Percentiles rank a stretch among this genome's conserved stretches.
Evolutionary conservation across 2,797 vertebrate species (phyloP).

Genomic region (Sebastes taczanowskii): DNA sequence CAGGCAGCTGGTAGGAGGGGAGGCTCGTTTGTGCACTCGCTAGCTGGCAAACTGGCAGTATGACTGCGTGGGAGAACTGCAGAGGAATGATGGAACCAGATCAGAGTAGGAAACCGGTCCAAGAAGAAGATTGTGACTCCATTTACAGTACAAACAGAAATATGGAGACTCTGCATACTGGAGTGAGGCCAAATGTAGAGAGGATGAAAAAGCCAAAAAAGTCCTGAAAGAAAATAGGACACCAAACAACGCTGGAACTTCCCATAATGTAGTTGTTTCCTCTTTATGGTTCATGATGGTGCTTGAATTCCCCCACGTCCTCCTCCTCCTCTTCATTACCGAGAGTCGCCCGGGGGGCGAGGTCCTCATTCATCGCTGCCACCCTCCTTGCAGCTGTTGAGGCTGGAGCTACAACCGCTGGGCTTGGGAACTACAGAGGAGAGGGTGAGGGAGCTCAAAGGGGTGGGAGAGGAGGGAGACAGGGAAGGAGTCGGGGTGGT

Average conservation of each 20-base stretch:
- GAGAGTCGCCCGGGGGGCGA: slow-evolving; percentile 19
- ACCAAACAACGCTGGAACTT: not conserved
- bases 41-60: slow-evolving; percentile 61
- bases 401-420: slow-evolving; percentile 35
- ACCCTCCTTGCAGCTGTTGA: slow-evolving; percentile 51
- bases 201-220: not conserved
- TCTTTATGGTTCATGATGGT: slow-evolving; percentile 21
- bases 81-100: slow-evolving; percentile 46
- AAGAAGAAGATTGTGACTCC: slow-evolving; percentile 39
- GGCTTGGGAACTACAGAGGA: slow-evolving; percentile 57
- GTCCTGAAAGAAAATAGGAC: slow-evolving; percentile 17
- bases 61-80: slow-evolving; percentile 51
- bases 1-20: slow-evolving; percentile 51
- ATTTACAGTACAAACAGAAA: slow-evolving; percentile 29
- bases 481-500: slow-evolving; percentile 66
- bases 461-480: slow-evolving; percentile 67
- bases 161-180: slow-evolving; percentile 18
- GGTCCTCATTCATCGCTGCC: slow-evolving; percentile 39
- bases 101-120: slow-evolving; percentile 39
- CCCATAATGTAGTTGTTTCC: not conserved
- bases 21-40: slow-evolving; percentile 52
- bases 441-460: slow-evolving; percentile 53
- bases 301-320: slow-evolving; percentile 9
- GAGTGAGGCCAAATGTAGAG: slow-evolving; percentile 10
- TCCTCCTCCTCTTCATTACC: slow-evolving; percentile 50